phyloP scores from a whole-genome alignment of 2,113 vertebrate species.

The Tor tambroides region DNA sequence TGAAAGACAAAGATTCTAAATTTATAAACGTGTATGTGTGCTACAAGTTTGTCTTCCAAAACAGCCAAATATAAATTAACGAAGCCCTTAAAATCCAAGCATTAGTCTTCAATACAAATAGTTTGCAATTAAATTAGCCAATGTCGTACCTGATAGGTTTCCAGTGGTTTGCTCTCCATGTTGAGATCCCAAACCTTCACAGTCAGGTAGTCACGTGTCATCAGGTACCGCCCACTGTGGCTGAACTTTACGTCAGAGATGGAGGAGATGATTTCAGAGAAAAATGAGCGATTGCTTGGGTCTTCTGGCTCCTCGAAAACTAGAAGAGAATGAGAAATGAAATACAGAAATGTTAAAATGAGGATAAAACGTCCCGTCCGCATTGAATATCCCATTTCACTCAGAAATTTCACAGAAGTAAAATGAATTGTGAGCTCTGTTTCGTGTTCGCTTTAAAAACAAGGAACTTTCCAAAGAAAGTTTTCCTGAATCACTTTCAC shows the following conservation, averaged over 20 bases:
- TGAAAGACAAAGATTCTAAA: background rate
- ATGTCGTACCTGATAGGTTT: constrained; percentile 85
- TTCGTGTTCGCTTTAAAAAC: background rate
- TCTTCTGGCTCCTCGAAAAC: constrained; percentile 92
- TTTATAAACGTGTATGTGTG: background rate
- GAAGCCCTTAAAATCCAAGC: background rate
- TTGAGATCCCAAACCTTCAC: constrained; percentile 92
- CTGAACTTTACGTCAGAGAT: constrained; percentile 93
- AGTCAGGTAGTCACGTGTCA: constrained; percentile 90
- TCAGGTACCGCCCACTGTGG: constrained; percentile 89
- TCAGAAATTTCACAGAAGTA: background rate
- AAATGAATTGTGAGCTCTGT: background rate
- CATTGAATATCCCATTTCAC: background rate
- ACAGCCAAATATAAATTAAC: background rate
- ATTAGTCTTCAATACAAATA: background rate
- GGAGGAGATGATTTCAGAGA: constrained; percentile 93
- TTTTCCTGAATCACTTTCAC: background rate
- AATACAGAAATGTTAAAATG: background rate
- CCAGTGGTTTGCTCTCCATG: constrained; percentile 89
- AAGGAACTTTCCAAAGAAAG: background rate
- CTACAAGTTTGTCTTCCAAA: background rate
- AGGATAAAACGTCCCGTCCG: background rate
- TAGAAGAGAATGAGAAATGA: constrained; percentile 52
- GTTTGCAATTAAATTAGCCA: background rate
- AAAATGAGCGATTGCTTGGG: constrained; percentile 89